Base-by-base conservation (phyloP, 2,113 vertebrate species). In the Speoplatyrhinus poulsoni region DNA sequence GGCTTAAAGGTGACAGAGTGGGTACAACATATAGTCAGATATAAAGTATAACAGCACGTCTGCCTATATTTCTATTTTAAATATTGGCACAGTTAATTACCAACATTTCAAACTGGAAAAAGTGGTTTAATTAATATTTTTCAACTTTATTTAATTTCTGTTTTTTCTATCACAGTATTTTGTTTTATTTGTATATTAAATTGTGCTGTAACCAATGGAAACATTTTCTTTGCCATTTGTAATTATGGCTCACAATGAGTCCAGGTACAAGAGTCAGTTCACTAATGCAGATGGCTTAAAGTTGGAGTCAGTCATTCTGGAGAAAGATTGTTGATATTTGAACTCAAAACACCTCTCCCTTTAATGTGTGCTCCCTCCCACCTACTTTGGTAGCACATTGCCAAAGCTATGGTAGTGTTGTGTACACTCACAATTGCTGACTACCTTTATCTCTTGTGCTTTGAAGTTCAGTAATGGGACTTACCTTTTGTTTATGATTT, bases 1-100 rank as follows among this genome's bases (percentile, higher is more conserved):
- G 15, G 36, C 55, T 46, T 46, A 63, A 55, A 16, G 36, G 5
- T 67, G 67, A 65, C 69, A 72, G 73, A 64, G 58, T 70, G 59
- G 16, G 46, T 53, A 65, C 59, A n/a, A 69, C 64, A 12, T 46
- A 6, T 46, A n/a, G 57, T 32, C 49, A 47, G 63, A 60, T 46
- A 9, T 48, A 17, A 9, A 11, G 41, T 49, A n/a, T 6, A 53
- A 41, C 52, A 17, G 26, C 13, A 36, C 5, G n/a, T n/a, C 26
- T 26, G 26, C 26, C 26, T 32, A 11, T 33, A 11, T 4, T 32
- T 67, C 4, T 2, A 3, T 6, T 46, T 41, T 41, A 41, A 8
- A 26, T 26, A 26, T 41, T 41, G 36, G 36, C 7, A 41, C 36
- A 41, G 36, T 41, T 41, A 33, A 48, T 64, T n/a, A 6, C 12